These are phyloP conservation scores for Drosophila conformis DNA, from an alignment of 2,888 invertebrate species.

Conservation along the genomic window DNA sequence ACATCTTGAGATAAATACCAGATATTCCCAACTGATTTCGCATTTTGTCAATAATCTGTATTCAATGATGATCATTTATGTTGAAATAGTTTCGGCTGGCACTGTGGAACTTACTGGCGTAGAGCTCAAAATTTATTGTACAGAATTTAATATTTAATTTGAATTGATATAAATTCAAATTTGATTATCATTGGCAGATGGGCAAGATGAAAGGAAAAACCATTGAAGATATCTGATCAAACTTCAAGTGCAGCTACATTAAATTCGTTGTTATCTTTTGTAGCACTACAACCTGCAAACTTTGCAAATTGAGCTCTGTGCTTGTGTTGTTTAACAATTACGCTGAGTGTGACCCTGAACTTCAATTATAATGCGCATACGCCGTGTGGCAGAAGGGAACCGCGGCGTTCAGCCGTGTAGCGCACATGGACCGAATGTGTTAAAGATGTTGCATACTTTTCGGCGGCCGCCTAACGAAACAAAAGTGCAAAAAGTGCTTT, in stretches of 20 bases:
- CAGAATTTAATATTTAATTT: not conserved
- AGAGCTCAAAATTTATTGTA: not conserved
- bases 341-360: constrained; percentile 50
- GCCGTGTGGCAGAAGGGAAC: constrained; percentile 9
- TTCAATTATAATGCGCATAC: constrained; percentile 33
- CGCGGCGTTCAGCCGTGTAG: not conserved
- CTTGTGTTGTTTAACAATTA: constrained; percentile 28
- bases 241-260: not conserved
- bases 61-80: not conserved
- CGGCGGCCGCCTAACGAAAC: constrained; percentile 27
- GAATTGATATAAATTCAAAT: not conserved
- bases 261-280: constrained; percentile 1
- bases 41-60: not conserved
- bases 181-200: not conserved
- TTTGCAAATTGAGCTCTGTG: constrained; percentile 1
- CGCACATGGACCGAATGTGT: not conserved
- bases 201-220: not conserved
- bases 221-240: not conserved
- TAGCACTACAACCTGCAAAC: not conserved
- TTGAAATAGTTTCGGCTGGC: not conserved
- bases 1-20: not conserved
- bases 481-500: constrained; percentile 21
- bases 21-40: not conserved
- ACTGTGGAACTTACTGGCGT: not conserved
- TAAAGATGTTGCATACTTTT: constrained; percentile 57